phyloP scores from a whole-genome alignment of 2,797 vertebrate species.

The Helarctos malayanus region DNA sequence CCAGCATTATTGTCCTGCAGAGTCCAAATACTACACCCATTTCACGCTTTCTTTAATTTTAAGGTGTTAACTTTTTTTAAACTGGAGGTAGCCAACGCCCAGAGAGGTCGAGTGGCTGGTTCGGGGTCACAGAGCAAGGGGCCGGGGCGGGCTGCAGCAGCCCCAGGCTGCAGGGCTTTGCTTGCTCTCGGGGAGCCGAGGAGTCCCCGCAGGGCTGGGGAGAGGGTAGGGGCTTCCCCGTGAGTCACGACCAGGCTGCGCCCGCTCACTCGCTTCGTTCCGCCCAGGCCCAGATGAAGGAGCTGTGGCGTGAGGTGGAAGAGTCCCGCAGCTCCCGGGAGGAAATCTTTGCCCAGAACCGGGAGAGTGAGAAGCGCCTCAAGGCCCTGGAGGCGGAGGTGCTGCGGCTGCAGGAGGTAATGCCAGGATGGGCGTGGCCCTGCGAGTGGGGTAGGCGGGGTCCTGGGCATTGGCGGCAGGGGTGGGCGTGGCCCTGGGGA shows the following conservation, averaged over 20 bases:
- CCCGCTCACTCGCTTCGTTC: accelerated
- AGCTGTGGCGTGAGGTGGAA: slow-evolving; percentile 94
- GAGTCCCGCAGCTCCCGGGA: slow-evolving; percentile 92
- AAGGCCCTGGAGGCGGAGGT: slow-evolving; percentile 95
- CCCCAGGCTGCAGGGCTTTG: background rate
- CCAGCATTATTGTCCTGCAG: too few relatives aligned
- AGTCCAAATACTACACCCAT: background rate
- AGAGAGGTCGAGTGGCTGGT: background rate
- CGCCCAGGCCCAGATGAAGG: slow-evolving; percentile 94
- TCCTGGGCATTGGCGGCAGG: background rate
- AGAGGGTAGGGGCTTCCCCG: accelerated
- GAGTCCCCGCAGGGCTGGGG: too few relatives aligned
- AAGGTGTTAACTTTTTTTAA: background rate
- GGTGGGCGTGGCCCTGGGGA: background rate
- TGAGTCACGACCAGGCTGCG: background rate
- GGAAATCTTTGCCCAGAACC: slow-evolving; percentile 91
- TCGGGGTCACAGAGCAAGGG: background rate
- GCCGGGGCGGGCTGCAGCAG: background rate
- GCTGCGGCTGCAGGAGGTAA: slow-evolving; percentile 94
- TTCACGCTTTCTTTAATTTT: background rate
- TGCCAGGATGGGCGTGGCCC: background rate
- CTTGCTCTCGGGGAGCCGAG: background rate
- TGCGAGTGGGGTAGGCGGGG: background rate
- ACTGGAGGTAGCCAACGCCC: background rate
- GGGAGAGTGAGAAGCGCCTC: slow-evolving; percentile 95